Conservation (phyloP, 2,797 vertebrate species). For the Taeniopygia guttata region DNA sequence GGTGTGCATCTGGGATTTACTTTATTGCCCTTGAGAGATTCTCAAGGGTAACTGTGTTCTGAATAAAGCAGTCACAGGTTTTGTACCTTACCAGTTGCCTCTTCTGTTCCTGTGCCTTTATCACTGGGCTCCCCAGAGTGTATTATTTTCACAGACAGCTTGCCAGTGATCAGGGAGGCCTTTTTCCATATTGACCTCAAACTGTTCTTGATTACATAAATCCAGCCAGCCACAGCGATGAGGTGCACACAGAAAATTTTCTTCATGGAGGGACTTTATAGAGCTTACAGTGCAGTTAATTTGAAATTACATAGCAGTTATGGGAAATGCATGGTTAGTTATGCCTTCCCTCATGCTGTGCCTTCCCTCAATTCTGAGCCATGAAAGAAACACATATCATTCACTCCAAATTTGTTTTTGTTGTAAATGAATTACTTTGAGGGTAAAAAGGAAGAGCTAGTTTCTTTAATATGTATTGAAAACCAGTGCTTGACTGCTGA, state of each 20-base stretch:
- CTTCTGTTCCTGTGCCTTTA: not conserved
- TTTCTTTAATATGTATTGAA: not conserved
- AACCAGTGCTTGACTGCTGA: not conserved
- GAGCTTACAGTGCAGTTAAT: not conserved
- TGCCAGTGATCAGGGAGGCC: constrained; percentile 1
- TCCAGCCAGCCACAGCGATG: constrained; percentile 35
- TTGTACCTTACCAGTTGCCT: not conserved
- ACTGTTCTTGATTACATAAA: constrained; percentile 34
- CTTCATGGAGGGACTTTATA: not conserved
- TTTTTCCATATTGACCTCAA: constrained; percentile 55
- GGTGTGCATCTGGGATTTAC: not conserved
- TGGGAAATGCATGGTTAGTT: constrained; percentile 17
- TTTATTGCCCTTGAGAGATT: not conserved
- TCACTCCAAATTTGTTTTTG: not conserved
- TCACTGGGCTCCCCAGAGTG: not conserved
- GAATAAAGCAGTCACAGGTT: not conserved
- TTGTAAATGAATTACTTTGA: not conserved
- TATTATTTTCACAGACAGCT: constrained; percentile 21
- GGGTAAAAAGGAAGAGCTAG: not conserved
- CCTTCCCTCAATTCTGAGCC: not conserved
- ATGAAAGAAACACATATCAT: not conserved
- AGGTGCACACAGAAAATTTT: constrained; percentile 19
- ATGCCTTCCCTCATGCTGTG: not conserved
- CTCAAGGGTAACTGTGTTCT: not conserved
- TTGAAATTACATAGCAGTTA: constrained; percentile 52